Conservation (phyloP, 2,888 invertebrate species). For the Marasmarcha lunaedactyla region DNA sequence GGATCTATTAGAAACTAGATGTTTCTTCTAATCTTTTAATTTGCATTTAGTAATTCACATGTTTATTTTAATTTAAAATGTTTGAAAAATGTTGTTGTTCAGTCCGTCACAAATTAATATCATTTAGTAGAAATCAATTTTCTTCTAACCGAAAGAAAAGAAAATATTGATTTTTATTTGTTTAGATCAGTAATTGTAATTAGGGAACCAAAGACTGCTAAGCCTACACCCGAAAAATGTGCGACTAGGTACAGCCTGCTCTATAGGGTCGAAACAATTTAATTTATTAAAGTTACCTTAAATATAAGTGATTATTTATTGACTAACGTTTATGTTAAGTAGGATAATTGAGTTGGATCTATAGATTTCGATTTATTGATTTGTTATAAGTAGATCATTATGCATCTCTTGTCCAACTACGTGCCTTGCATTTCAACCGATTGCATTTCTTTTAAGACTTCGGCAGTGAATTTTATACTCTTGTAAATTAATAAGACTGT, state of each 20-base stretch:
- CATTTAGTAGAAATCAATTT: slow-evolving; percentile 46
- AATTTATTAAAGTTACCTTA: slow-evolving; percentile 67
- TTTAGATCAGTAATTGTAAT: slow-evolving; percentile 33
- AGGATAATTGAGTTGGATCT: slow-evolving; percentile 27
- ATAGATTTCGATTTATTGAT: slow-evolving; percentile 20
- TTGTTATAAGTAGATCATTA: slow-evolving; percentile 6
- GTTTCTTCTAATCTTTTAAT: slow-evolving; percentile 14
- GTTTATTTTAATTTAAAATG: slow-evolving; percentile 13
- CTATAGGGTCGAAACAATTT: slow-evolving; percentile 33
- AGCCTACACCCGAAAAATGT: slow-evolving; percentile 33
- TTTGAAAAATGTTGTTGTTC: slow-evolving; percentile 23
- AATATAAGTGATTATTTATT: slow-evolving; percentile 60
- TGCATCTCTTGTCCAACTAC: background rate
- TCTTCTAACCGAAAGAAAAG: slow-evolving; percentile 54
- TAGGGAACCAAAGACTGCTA: slow-evolving; percentile 63
- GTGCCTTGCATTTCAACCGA: slow-evolving; percentile 42
- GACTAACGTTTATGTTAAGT: slow-evolving; percentile 43
- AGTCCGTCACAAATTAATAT: slow-evolving; percentile 48
- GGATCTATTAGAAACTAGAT: slow-evolving; percentile 29
- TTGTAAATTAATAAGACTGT: slow-evolving; percentile 67
- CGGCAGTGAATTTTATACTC: slow-evolving; percentile 54
- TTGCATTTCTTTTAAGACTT: slow-evolving; percentile 51
- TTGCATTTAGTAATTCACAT: too few species aligned
- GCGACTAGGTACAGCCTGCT: slow-evolving; percentile 32
- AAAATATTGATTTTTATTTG: slow-evolving; percentile 25